Evolutionary conservation across 2,888 invertebrate genomes (phyloP), one percentile per base, ranked within the genome.

Genomic region (Eristalis intricaria): DNA sequence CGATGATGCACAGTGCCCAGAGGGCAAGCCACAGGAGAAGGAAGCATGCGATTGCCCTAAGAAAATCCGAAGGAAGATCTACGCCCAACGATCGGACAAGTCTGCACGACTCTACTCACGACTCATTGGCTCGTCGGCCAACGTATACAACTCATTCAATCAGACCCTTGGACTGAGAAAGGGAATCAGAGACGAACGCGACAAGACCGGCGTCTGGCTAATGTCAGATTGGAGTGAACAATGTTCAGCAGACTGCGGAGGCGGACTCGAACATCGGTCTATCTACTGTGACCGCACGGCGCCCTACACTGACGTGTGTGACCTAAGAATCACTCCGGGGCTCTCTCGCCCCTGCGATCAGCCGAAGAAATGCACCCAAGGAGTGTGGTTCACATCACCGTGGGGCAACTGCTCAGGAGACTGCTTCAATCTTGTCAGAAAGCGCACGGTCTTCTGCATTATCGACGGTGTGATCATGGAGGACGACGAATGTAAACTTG

Each of bases 381-480:
- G 96, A 3, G 94, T 95, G 90, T 98, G 98, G 98, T 97, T 97
- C 91, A 94, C 95, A 38, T 96, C 97, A 56, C 95, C 95, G 8
- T 96, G 96, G 96, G 94, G 95, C 50, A 90, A 93, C 56, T 91
- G 91, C 69, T 89, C 89, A 0, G 91, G 91, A 1, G 91, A 91
- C 65, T 94, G 94, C 56, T 93, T 91, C 60, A 91, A 90, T 75
- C 76, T 91, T 43, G 89, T 90, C 22, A 89, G 90, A 5, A 89
- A 87, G 22, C 90, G 92, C 11, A 78, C 83, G 11, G 91, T 91
- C 10, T 66, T 91, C 19, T 92, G 92, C 32, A 75, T 92, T 4
- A 83, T 89, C 50, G 89, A 90, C 61, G 90, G 90, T 11, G 87
- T 89, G 43, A 90, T 91, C 19, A 90, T 90, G 0, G 90, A 90